phyloP scores from a whole-genome alignment of 1,140 invertebrate species.

The Diorhabda elongata region DNA sequence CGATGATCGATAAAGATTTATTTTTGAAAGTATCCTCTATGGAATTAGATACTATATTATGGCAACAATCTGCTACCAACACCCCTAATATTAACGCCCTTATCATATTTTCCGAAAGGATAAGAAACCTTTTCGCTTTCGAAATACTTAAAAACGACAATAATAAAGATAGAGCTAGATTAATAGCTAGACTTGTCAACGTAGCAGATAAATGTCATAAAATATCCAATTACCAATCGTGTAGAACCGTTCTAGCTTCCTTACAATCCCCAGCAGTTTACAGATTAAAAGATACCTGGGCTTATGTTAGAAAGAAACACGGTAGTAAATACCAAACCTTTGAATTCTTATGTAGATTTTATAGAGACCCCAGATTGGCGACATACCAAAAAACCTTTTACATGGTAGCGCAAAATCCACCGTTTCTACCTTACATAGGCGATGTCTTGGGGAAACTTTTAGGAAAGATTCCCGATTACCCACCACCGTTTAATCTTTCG shows the following conservation, averaged over 20 bases:
- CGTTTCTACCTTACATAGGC: conserved; percentile 50
- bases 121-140: conserved; percentile 50
- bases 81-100: conserved; percentile 52
- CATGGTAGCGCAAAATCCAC: conserved; percentile 38
- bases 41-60: conserved; percentile 49
- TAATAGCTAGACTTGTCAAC: conserved; percentile 53
- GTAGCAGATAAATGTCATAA: conserved; percentile 52
- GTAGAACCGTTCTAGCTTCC: conserved; percentile 52
- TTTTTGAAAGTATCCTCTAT: conserved; percentile 49
- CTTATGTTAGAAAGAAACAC: conserved; percentile 51
- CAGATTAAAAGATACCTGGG: conserved; percentile 51
- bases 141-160: conserved; percentile 49
- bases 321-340: conserved; percentile 50
- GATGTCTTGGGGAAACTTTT: conserved; percentile 49
- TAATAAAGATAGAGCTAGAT: conserved; percentile 48
- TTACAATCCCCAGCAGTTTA: conserved; percentile 54
- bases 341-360: conserved; percentile 49
- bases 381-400: conserved; percentile 47
- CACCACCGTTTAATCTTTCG: conserved; percentile 22
- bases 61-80: conserved; percentile 49
- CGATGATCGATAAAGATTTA: conserved; percentile 53
- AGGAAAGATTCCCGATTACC: conserved; percentile 34
- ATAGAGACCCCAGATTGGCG: conserved; percentile 42
- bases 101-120: conserved; percentile 53
- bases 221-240: conserved; percentile 55